Evolutionary conservation across 2,888 invertebrate genomes (phyloP), one percentile per base, ranked within the genome.

Genomic region (Nipponacmea schrenckii): DNA sequence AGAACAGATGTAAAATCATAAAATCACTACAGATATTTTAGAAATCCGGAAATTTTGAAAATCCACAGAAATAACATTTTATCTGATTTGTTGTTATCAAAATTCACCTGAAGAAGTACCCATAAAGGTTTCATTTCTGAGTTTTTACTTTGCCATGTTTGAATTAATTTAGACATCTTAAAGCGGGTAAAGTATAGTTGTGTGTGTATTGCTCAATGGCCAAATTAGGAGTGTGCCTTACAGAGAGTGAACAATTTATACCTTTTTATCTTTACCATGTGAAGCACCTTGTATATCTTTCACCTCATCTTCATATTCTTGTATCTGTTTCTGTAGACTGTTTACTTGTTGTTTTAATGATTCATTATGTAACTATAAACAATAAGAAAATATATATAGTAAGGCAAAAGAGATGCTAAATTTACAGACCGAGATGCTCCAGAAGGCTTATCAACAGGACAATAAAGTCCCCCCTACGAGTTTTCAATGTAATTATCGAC

Each of bases 311-410:
- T 79, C 76, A 45, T 82, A 74, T 50, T 81, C 78, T 3, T 75
- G 68, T 20, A 82, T 67, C 68, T 85, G 80, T 31, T 71, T 72
- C 62, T 83, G 73, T 31, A 80, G 70, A 8, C 70, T 63, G 5
- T 63, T 39, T 27, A 83, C 56, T 69, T 82, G 78, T 62, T 77
- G 77, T 74, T 80, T 82, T 70, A 84, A 62, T 8, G 78, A 74
- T 27, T 81, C 81, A 70, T 83, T 83, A 74, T 83, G 81, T 5
- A 81, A 73, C 84, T 84, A 73, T 14, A 75, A 72, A 50, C 20
- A 44, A 66, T 64, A n/a, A 70, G 31, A n/a, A 12, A 27, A 17
- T 26, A n/a, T n/a, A n/a, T 7, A 56, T 12, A 46, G n/a, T 17
- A 1, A 5, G n/a, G 12, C 27, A 50, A 8, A 20, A 4, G 44